Conservation (phyloP, 2,113 vertebrate genomes). For the Cervus canadensis region DNA sequence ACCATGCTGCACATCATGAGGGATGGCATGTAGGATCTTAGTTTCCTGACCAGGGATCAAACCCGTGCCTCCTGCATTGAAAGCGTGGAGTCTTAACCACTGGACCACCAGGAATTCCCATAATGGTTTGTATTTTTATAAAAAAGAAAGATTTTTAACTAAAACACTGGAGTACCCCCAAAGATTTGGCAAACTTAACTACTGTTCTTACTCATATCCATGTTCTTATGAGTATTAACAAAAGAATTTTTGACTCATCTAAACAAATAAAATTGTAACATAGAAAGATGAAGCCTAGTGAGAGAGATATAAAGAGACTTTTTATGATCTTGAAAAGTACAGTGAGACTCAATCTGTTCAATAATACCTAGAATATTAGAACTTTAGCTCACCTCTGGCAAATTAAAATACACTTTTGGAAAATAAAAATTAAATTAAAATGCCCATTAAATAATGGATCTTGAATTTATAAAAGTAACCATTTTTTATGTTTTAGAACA, state of each 20-base stretch:
- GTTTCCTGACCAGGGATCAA: neutral
- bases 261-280: neutral
- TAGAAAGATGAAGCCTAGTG: neutral
- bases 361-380: neutral
- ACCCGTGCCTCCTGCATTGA: neutral
- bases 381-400: neutral
- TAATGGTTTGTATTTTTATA: constrained; percentile 34
- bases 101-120: neutral
- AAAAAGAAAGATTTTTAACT: constrained; percentile 30
- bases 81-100: neutral
- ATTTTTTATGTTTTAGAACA: neutral
- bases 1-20: neutral
- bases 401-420: constrained; percentile 24
- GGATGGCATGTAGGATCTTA: neutral
- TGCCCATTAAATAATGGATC: neutral
- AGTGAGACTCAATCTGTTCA: neutral
- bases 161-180: neutral
- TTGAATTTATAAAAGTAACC: neutral
- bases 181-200: constrained; percentile 26
- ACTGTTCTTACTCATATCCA: neutral
- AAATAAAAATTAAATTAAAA: neutral
- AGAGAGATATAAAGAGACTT: neutral
- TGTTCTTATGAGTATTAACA: constrained; percentile 8
- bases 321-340: neutral
- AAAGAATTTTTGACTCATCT: neutral